Evolutionary conservation across 2,113 vertebrate genomes (phyloP), one percentile per base, ranked within the genome.

Genomic region (Alces alces): DNA sequence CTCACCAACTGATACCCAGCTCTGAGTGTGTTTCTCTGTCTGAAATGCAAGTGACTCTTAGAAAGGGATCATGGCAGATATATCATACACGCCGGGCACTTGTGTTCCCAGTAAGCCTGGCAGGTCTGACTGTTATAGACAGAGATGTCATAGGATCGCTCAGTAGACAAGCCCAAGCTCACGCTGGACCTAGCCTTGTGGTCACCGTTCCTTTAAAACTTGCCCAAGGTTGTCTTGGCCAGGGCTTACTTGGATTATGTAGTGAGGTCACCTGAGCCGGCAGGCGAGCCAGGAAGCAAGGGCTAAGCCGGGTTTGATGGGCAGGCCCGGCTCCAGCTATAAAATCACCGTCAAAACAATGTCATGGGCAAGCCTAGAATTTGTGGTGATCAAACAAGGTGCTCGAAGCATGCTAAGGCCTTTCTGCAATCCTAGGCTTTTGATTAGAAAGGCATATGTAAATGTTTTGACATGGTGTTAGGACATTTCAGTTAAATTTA

Each of bases 41-140:
- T 94, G 47, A 91, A 95, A 84, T 78, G 94, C 91, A 87, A 96
- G 83, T 85, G 91, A 83, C 95, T 82, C 94, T 98, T 58, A 60
- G 78, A n/a, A 89, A 91, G 86, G 97, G 86, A 85, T 95, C 58
- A 33, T 6, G n/a, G 82, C 47, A 87, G 54, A 54, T 58, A 54
- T 54, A 95, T 19, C 36, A 52, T 45, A 79, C 27, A 61, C 4
- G 1, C 33, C 5, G 57, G 66, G 73, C 83, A 54, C 76, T 76
- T 47, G 66, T 45, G 61, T 95, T 93, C 88, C 94, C 80, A 91
- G 73, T 23, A 28, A 97, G 86, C 36, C 52, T 70, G 93, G 58
- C 21, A 1, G 61, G 45, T 87, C 86, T 58, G 54, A 47, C 84
- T 60, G 27, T 33, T 90, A 80, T 43, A 47, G n/a, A 94, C 89